phyloP scores from a whole-genome alignment of 2,113 vertebrate genomes.

The Pterocles burchelli region DNA sequence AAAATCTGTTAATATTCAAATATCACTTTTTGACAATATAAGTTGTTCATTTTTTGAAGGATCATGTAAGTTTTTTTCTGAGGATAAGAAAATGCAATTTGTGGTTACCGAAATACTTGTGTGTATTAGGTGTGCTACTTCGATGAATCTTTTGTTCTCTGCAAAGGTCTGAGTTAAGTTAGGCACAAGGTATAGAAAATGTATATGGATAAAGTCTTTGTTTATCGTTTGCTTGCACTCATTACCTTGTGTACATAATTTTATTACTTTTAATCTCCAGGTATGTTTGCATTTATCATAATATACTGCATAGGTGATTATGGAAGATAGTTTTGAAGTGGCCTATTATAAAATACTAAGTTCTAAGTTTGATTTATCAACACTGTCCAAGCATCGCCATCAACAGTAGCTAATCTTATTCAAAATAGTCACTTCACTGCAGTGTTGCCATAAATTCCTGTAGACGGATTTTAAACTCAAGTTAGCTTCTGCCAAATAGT shows the following conservation, averaged over 20 bases:
- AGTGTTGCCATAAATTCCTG: constrained; percentile 72
- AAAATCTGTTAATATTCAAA: not conserved
- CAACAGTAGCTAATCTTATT: constrained; percentile 73
- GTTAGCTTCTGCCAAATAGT: constrained; percentile 75
- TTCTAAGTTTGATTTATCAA: constrained; percentile 72
- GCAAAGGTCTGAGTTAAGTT: not conserved
- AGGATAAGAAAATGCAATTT: not conserved
- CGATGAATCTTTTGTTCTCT: not conserved
- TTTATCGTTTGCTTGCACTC: constrained; percentile 37
- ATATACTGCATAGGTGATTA: constrained; percentile 67
- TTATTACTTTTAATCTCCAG: constrained; percentile 65
- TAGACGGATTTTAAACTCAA: constrained; percentile 74
- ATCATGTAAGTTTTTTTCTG: not conserved
- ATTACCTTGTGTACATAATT: constrained; percentile 31
- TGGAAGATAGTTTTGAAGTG: constrained; percentile 59
- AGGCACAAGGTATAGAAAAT: not conserved
- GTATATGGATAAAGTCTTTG: constrained; percentile 3
- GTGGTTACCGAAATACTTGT: not conserved
- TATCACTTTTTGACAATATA: not conserved
- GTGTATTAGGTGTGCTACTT: not conserved
- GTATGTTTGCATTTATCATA: constrained; percentile 63
- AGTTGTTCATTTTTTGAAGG: not conserved
- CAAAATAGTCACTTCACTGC: constrained; percentile 72
- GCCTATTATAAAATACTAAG: constrained; percentile 67
- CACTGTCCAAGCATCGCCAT: constrained; percentile 53